Base-by-base conservation (phyloP, 2,113 vertebrate genomes). In the Nesogale talazaci region DNA sequence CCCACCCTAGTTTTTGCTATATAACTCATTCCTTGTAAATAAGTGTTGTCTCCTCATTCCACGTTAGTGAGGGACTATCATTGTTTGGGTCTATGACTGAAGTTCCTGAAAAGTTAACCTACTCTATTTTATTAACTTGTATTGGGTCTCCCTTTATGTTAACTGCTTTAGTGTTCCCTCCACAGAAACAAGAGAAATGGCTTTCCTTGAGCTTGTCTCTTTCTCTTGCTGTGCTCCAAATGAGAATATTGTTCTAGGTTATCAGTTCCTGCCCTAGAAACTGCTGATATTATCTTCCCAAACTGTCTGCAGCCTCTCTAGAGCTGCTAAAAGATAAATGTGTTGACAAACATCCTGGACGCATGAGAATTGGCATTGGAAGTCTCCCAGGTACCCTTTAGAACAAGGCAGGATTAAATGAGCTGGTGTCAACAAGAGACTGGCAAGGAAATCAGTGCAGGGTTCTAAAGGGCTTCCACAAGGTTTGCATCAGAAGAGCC, bases 261-360 rank as follows among this genome's bases (percentile, higher is more conserved):
- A 56, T n/a, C n/a, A 87, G 69, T 9, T 69, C 25, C 36, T 69
- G 83, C 34, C 70, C 16, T 23, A 36, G 38, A 27, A 25, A 74
- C 70, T 31, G 19, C 59, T 72, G 42, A 76, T 20, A 22, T 17
- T 27, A 77, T 85, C 65, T 78, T 12, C 25, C 2, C 12, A 7
- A 29, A 12, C 16, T 46, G 22, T 1, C 14, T 38, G 40, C 3
- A 2, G 7, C 5, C 27, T n/a, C 17, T 2, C 19, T 1, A 29
- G 14, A 31, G 40, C 7, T 42, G 38, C 40, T 83, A 19, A 40
- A 79, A 77, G 78, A 38, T 6, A n/a, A 40, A 14, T 29, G n/a
- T 57, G 27, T 72, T 72, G 15, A 83, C 31, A 76, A 57, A 42
- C 27, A 74, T 19, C 46, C 69, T 69, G 19, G 36, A 59, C 81